Evolutionary conservation across 2,113 vertebrate genomes (phyloP), one percentile per base, ranked within the genome.

Genomic region (Scatophagus argus): DNA sequence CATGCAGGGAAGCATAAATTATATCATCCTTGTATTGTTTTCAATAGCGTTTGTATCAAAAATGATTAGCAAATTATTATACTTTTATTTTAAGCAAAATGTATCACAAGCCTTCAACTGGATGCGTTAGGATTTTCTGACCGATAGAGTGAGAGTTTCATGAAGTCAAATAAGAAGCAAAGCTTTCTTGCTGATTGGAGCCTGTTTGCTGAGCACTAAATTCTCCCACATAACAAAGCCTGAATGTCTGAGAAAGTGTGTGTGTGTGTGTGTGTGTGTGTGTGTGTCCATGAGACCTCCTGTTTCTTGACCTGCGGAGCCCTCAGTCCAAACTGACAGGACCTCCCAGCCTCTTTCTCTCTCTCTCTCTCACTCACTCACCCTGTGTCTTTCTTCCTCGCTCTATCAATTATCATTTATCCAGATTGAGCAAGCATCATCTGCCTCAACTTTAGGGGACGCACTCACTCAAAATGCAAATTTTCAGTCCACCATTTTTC

Each of bases 211-310:
- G 87, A 93, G 92, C 90, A 89, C 90, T 93, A 92, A 92, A 93
- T 94, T 93, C 88, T 93, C 87, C 84, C 88, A 74, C 60, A 56
- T 67, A 93, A 94, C 93, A 95, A 95, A 92, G 86, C 43, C 76
- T 85, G 89, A 92, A 92, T 83, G 88, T 88, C 64, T 91, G 89
- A 92, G 90, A 91, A 88, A 92, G 77, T 79, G 64, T 65, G 43
- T 76, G 61, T 65, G 75, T 49, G 85, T 44, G 54, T 52, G 70
- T 25, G 65, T 55, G 62, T 14, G 58, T n/a, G 56, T 60, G 75
- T 41, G 72, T 39, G 61, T 16, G 67, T 49, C 46, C 74, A 65
- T 56, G 71, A 74, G 78, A 79, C 79, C 84, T 83, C 86, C 90
- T 91, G 89, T 94, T 91, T 92, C 91, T 89, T 93, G 92, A 94